Evolutionary conservation across 2,888 invertebrate species (phyloP), one percentile per base, ranked within the genome.

Genomic region (Thelaira solivaga): DNA sequence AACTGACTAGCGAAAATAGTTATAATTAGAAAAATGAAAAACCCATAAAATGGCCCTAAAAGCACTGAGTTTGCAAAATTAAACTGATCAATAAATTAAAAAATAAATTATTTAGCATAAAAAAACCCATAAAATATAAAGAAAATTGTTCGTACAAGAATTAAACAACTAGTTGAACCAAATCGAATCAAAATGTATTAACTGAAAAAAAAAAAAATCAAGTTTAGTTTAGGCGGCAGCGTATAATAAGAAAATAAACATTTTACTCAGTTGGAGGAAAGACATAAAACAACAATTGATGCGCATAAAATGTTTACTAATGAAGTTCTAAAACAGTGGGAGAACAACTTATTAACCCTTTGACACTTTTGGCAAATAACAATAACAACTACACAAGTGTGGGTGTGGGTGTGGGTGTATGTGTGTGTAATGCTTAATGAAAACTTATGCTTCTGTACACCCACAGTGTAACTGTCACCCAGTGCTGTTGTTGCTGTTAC

Each of bases 271-370:
- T 64, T 74, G 80, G 78, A 79, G 71, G 51, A 75, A 41, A 22
- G 41, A 55, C 67, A 80, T 71, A 79, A 80, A 81, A 80, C 47
- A 73, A 71, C 49, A 73, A 62, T 69, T 69, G 53, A 68, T 29
- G 68, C 68, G 76, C 80, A 79, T 74, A 69, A 80, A 75, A 78
- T 74, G 78, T 71, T 78, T 78, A 65, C 84, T 86, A 85, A 86
- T 85, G 84, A 84, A 86, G 86, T 84, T 83, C 82, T 84, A 82
- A 83, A 87, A 84, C 86, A 86, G 87, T 87, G 80, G 86, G 87
- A 81, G 80, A 67, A 80, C 81, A 83, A 83, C 84, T 85, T 87
- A 86, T 86, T 87, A 86, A 87, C 86, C 86, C 86, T 86, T 86
- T 86, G 85, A 84, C 84, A 76, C 72, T 71, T 78, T 74, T 69